These are phyloP conservation scores for Cerastis rubricosa DNA, from an alignment of 2,888 invertebrate species.

Conservation along the genomic window DNA sequence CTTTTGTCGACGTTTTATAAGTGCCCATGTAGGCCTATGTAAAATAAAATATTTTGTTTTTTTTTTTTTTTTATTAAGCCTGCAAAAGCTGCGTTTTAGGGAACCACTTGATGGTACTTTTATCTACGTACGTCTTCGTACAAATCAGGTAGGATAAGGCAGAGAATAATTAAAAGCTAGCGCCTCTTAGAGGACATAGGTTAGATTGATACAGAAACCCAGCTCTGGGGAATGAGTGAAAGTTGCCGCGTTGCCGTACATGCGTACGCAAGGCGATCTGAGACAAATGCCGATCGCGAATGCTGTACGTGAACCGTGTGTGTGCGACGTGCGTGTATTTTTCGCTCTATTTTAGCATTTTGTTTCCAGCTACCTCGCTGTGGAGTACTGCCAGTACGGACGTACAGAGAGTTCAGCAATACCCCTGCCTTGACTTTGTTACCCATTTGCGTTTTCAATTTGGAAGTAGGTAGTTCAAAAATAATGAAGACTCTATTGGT, in stretches of 20 bases:
- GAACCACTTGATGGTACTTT: neutral
- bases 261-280: too few species aligned
- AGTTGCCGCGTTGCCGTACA: too few species aligned
- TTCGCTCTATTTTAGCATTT: neutral
- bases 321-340: neutral
- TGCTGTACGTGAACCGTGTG: neutral
- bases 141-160: neutral
- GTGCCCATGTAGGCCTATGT: too few species aligned
- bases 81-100: neutral
- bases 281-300: neutral
- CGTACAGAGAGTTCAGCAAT: neutral
- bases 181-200: conserved; percentile 8
- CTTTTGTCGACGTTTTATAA: too few species aligned
- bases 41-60: too few species aligned
- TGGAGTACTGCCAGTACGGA: neutral
- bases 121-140: neutral
- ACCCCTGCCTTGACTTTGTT: neutral
- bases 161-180: conserved; percentile 30
- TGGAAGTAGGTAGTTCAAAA: neutral
- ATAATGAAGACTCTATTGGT: too few species aligned
- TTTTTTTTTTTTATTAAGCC: too few species aligned
- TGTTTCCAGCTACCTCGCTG: neutral
- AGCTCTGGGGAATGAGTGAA: neutral
- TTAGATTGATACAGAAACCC: neutral
- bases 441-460: neutral